Evolutionary conservation across 2,113 vertebrate genomes (phyloP), one percentile per base, ranked within the genome.

Genomic region (Myrmophylax atrothorax): DNA sequence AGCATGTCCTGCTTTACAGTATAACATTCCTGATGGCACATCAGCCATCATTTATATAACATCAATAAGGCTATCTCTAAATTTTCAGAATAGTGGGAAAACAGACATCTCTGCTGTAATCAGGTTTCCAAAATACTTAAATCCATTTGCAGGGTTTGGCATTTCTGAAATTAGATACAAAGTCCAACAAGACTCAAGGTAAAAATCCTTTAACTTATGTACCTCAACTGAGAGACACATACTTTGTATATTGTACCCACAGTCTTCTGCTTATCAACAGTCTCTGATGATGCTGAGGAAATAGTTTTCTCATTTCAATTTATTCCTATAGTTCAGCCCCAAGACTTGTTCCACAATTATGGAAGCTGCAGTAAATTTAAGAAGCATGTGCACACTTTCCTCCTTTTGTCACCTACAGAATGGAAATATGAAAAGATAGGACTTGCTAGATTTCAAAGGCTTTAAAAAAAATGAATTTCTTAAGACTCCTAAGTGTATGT

Each of bases 81-180:
- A 88, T 92, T 94, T 76, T 88, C 40, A 58, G 20, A 88, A 56
- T 18, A 73, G 22, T 49, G 14, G 24, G n/a, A 33, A 76, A 94
- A 49, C 11, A 1, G 3, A 46, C 7, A n/a, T 53, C 26, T 69
- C 5, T 33, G 37, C 9, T 33, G 40, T 73, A 47, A 18, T 50
- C 33, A 64, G 10, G 17, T 60, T 90, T 86, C 62, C 37, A 33
- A n/a, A 19, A 25, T 13, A 23, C 13, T 56, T 73, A 83, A 79
- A 60, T 52, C 8, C 68, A 2, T 69, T 83, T 73, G 29, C 42
- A 77, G 18, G 17, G 15, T 58, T 60, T 90, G 53, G 56, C 11
- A 4, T n/a, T 77, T 83, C 37, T 53, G 46, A 92, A 88, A 86
- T 83, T 31, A 85, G 47, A 40, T 18, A 63, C 6, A 40, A 68